Evolutionary conservation across 2,113 vertebrate species (phyloP), one percentile per base, ranked within the genome.

Genomic region (Sprattus sprattus): DNA sequence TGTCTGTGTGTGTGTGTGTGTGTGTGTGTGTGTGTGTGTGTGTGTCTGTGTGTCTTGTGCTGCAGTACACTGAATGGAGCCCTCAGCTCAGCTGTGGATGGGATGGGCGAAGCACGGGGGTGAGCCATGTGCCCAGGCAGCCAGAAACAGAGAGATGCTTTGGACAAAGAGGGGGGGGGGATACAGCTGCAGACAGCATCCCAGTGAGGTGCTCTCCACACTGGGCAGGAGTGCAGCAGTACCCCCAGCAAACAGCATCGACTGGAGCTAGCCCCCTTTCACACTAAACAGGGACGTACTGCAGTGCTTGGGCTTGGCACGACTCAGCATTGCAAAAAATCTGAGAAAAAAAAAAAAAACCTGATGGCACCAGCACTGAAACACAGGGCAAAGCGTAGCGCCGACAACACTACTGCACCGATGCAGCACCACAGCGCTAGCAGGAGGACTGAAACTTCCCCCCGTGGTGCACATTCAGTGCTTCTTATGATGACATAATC

Each of bases 51-150:
- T 81, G 60, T 85, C 71, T 85, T 5, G 20, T 13, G 78, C 89
- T 86, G 90, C 89, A 85, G 88, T 84, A 49, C 83, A 90, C 88
- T 88, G 86, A 87, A 81, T 86, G 46, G 60, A 75, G 85, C 28
- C 75, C 46, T 49, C 83, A 90, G 88, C 88, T 85, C 88, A 86
- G 83, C 89, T 83, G 86, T 89, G 86, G 88, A 92, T 91, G 93
- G 83, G 87, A 92, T 91, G 91, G 87, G 83, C 86, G 82, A 91
- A 91, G 89, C 91, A 89, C 82, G 83, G 83, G 83, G 88, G 89
- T 85, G 89, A 87, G 92, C 90, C 86, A 91, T 89, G 91, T 92
- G 92, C 92, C 90, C 87, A 88, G 90, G 11, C 28, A 32, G 71
- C 25, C 71, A 78, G 10, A 32, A 39, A 39, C 10, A 78, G 71